Evolutionary conservation across 2,888 invertebrate species (phyloP).

Genomic region (Willowsia nigromaculata): DNA sequence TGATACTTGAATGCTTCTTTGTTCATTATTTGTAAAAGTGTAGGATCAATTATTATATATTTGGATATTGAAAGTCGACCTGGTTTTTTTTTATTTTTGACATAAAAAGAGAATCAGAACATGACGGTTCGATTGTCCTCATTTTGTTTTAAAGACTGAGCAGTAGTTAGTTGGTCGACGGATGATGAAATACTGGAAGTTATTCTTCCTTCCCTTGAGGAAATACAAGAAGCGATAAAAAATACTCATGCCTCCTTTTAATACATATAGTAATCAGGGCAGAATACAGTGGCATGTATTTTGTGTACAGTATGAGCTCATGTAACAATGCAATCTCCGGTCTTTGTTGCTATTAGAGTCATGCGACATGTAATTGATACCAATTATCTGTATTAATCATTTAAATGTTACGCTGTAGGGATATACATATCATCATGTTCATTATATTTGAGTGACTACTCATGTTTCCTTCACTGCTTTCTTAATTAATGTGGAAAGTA

Average conservation of each 20-base stretch:
- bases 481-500: no score
- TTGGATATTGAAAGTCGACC: conserved; percentile 5
- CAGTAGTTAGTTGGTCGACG: background rate
- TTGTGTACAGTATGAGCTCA: no score
- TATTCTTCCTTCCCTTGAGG: background rate
- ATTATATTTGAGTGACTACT: background rate
- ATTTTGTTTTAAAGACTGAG: background rate
- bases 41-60: background rate
- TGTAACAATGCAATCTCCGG: conserved; percentile 5
- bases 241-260: background rate
- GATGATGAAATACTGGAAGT: conserved; percentile 41
- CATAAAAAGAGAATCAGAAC: conserved; percentile 35
- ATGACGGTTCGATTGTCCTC: conserved; percentile 20
- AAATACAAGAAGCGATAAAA: background rate
- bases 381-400: background rate
- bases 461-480: background rate
- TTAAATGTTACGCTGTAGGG: background rate
- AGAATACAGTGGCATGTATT: background rate
- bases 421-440: background rate
- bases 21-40: background rate
- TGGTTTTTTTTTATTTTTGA: background rate
- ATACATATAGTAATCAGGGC: background rate
- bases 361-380: background rate
- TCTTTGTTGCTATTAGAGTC: background rate
- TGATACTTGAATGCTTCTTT: no score